Percentiles rank a stretch among this genome's conserved stretches.
Conservation (phyloP, 2,888 invertebrate species). For the Sepioteuthis lessoniana region DNA sequence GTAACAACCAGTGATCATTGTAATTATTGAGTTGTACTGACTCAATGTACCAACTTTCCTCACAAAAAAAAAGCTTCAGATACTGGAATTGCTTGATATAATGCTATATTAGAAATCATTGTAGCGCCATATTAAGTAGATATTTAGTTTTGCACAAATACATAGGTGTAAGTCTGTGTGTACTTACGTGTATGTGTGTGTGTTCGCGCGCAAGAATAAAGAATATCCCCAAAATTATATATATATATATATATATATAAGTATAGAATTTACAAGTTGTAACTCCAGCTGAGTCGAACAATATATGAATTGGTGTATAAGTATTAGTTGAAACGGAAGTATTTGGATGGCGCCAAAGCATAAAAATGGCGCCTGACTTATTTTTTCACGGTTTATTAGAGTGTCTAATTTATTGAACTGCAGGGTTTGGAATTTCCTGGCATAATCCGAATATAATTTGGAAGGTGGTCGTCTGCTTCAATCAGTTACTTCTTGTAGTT, state of each 20-base stretch:
- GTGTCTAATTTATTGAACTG: background rate
- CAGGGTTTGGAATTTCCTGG: background rate
- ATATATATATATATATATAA: background rate
- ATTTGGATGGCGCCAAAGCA: background rate
- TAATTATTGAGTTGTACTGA: too few species aligned
- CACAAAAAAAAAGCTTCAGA: too few species aligned
- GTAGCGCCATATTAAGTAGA: too few species aligned
- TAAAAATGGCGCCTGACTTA: background rate
- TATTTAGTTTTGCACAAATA: too few species aligned
- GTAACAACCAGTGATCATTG: too few species aligned
- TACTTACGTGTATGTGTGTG: too few species aligned
- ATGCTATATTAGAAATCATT: too few species aligned
- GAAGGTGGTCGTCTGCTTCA: background rate
- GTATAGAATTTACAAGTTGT: background rate
- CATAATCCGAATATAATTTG: background rate
- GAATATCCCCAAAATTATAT: too few species aligned
- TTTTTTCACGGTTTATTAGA: constrained; percentile 6
- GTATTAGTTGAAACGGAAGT: background rate
- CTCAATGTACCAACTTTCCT: too few species aligned
- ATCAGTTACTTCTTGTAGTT: background rate
- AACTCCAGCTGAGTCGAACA: background rate
- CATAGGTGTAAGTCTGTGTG: too few species aligned
- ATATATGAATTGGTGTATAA: background rate
- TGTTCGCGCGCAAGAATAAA: too few species aligned
- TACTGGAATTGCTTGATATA: too few species aligned